phyloP scores from a whole-genome alignment of 2,888 invertebrate species.

The Philereme vetulata region DNA sequence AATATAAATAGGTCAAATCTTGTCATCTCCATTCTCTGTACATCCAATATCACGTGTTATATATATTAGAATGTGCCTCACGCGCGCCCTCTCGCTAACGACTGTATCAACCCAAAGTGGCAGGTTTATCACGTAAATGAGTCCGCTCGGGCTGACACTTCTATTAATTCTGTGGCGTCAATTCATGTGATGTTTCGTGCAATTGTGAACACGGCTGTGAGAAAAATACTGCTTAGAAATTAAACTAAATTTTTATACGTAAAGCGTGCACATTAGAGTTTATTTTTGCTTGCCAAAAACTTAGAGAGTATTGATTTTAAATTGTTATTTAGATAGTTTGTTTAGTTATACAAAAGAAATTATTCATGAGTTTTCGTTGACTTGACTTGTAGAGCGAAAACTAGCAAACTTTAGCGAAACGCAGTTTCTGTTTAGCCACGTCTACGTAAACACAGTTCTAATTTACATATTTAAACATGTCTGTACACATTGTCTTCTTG shows the following conservation, averaged over 20 bases:
- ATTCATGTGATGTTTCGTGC: constrained; percentile 11
- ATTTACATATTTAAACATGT: not conserved
- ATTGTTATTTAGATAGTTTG: too few relatives aligned
- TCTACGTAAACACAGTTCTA: too few relatives aligned
- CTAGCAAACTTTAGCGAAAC: too few relatives aligned
- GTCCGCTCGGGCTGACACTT: constrained; percentile 27
- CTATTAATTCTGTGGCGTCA: constrained; percentile 33
- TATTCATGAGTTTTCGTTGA: too few relatives aligned
- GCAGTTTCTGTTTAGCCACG: too few relatives aligned
- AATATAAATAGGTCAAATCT: constrained; percentile 5
- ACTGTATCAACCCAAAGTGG: constrained; percentile 46
- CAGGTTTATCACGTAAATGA: constrained; percentile 38
- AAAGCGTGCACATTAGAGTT: too few relatives aligned
- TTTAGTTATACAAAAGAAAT: too few relatives aligned
- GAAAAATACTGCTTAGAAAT: constrained; percentile 3
- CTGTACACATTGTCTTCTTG: not conserved
- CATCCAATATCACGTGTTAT: constrained; percentile 30
- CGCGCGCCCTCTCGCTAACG: constrained; percentile 50
- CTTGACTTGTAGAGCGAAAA: too few relatives aligned
- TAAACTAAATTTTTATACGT: too few relatives aligned
- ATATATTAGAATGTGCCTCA: constrained; percentile 46
- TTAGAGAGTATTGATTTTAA: too few relatives aligned
- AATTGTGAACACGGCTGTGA: constrained; percentile 18
- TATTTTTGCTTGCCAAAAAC: too few relatives aligned
- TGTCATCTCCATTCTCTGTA: constrained; percentile 21